A percentile compares a stretch with the other conserved stretches of the same genome.
Evolutionary conservation across 2,888 invertebrate species (phyloP).

Genomic region (Polylopha cassiicola): DNA sequence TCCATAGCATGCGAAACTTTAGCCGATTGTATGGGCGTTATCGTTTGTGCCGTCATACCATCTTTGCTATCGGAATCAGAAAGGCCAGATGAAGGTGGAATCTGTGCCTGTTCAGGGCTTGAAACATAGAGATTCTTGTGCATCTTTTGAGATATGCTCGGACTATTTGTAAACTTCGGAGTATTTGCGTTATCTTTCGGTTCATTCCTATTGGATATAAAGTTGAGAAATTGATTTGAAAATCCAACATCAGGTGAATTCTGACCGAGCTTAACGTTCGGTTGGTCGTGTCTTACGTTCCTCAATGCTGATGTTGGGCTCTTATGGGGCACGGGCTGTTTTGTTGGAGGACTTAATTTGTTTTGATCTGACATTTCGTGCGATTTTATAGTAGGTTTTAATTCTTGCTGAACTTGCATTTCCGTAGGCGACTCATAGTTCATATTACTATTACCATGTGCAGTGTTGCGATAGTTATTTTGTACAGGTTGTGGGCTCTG

Average conservation of each 20-base stretch:
- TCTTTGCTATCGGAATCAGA: slow-evolving; percentile 72
- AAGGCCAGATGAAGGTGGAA: slow-evolving; percentile 70
- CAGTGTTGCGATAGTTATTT: slow-evolving; percentile 44
- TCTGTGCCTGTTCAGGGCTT: slow-evolving; percentile 72
- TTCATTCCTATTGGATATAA: slow-evolving; percentile 70
- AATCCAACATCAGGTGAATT: slow-evolving; percentile 68
- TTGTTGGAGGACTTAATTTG: slow-evolving; percentile 40
- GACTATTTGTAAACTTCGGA: slow-evolving; percentile 72
- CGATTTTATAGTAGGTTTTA: slow-evolving; percentile 31
- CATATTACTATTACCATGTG: slow-evolving; percentile 35
- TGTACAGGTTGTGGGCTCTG: slow-evolving; percentile 61
- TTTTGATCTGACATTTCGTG: slow-evolving; percentile 36
- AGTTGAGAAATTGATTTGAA: slow-evolving; percentile 70
- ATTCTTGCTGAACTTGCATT: slow-evolving; percentile 42
- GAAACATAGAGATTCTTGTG: slow-evolving; percentile 73
- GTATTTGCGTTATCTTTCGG: slow-evolving; percentile 75
- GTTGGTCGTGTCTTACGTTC: slow-evolving; percentile 67
- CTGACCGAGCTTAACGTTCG: slow-evolving; percentile 56
- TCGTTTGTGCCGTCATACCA: slow-evolving; percentile 64
- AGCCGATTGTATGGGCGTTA: slow-evolving; percentile 65
- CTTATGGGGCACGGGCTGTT: slow-evolving; percentile 47
- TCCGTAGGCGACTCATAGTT: slow-evolving; percentile 41
- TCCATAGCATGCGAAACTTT: slow-evolving; percentile 57
- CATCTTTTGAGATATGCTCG: slow-evolving; percentile 72
- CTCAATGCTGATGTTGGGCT: slow-evolving; percentile 62